These are phyloP conservation scores for Petromus typicus DNA, from an alignment of 2,113 vertebrate genomes.

Conservation along the genomic window DNA sequence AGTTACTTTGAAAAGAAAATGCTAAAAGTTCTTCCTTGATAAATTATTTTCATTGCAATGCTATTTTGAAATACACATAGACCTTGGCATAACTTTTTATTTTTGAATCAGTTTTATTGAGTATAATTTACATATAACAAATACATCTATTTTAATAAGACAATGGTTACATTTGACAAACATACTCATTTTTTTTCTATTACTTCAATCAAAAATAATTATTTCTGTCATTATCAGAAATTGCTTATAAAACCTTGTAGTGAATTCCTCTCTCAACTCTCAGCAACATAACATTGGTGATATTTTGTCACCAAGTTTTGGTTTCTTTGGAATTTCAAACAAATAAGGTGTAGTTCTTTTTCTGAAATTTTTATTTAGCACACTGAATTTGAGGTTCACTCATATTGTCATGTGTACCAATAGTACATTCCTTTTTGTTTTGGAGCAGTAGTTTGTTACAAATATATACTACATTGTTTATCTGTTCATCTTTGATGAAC, in stretches of 20 bases:
- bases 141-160: background rate
- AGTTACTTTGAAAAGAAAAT: background rate
- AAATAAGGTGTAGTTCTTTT: background rate
- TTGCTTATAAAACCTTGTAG: background rate
- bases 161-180: background rate
- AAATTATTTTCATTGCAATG: background rate
- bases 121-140: background rate
- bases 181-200: background rate
- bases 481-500: background rate
- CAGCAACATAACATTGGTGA: background rate
- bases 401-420: background rate
- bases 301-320: background rate
- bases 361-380: background rate
- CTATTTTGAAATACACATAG: background rate
- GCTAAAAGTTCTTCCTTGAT: background rate
- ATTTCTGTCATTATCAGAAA: background rate
- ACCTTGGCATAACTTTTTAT: background rate
- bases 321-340: background rate
- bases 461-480: background rate
- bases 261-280: background rate
- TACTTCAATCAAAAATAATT: background rate
- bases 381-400: background rate
- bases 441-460: background rate
- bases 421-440: background rate
- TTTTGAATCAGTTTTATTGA: background rate